Conservation (phyloP, 2,888 invertebrate genomes). For the Tinea semifulvella region DNA sequence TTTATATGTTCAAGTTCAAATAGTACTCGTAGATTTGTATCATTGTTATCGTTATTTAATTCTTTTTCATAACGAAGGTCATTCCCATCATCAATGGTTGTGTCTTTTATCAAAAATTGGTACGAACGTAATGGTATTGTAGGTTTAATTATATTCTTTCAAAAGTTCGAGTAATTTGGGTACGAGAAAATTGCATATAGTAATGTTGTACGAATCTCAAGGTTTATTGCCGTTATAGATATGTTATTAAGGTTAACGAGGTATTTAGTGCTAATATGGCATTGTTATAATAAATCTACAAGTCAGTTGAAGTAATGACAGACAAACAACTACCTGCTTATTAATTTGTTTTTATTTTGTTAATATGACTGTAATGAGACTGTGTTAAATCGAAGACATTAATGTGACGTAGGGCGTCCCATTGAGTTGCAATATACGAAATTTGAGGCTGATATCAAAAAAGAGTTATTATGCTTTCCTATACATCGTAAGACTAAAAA, state of each 20-base stretch:
- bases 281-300: slow-evolving; percentile 8
- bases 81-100: slow-evolving; percentile 23
- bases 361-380: no score
- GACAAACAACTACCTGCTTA: no score
- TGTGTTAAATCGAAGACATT: no score
- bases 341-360: no score
- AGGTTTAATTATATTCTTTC: slow-evolving; percentile 23
- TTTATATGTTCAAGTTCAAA: no score
- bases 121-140: slow-evolving; percentile 19
- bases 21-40: background rate
- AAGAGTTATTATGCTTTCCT: no score
- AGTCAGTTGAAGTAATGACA: slow-evolving; percentile 4
- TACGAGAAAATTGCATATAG: slow-evolving; percentile 9
- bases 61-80: slow-evolving; percentile 23
- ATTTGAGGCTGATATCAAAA: no score
- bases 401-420: no score
- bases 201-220: slow-evolving; percentile 8
- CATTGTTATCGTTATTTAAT: slow-evolving; percentile 6
- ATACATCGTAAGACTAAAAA: no score
- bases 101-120: slow-evolving; percentile 1
- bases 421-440: no score
- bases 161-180: slow-evolving; percentile 17
- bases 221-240: slow-evolving; percentile 14
- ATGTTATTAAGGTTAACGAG: slow-evolving; percentile 19
- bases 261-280: slow-evolving; percentile 15